Percentiles rank a stretch among this genome's conserved stretches.
phyloP scores from a whole-genome alignment of 2,797 vertebrate species.

The Gallinago solitaria region DNA sequence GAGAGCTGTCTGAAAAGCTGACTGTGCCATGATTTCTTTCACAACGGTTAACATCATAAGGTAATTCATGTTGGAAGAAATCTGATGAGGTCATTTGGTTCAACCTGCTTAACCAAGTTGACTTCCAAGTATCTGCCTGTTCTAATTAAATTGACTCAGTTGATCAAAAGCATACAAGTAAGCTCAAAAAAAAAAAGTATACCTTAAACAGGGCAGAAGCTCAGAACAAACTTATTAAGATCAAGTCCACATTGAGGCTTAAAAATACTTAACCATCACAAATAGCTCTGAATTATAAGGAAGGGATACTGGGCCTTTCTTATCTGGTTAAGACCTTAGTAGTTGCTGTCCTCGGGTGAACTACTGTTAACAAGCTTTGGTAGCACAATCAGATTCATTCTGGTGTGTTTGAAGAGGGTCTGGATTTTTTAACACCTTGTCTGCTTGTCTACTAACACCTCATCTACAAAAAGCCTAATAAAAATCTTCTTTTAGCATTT shows the following conservation, averaged over 20 bases:
- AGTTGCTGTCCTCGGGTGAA: not conserved
- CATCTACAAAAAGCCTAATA: not conserved
- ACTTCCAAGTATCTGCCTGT: not conserved
- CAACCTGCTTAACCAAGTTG: not conserved
- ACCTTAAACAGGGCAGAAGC: not conserved
- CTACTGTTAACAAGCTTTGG: not conserved
- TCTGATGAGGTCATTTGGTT: not conserved
- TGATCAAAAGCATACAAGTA: not conserved
- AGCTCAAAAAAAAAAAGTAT: not conserved
- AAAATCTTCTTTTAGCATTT: not conserved
- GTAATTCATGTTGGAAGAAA: not conserved
- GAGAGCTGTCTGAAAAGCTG: not conserved
- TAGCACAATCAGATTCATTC: not conserved
- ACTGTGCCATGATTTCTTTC: not conserved
- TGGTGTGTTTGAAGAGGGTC: not conserved
- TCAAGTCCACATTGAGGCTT: not conserved
- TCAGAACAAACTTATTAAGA: not conserved
- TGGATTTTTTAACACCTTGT: not conserved
- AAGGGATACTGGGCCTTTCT: not conserved
- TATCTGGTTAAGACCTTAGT: not conserved
- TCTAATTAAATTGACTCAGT: not conserved
- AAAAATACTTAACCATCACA: not conserved
- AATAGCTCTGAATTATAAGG: not conserved
- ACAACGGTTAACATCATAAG: not conserved
- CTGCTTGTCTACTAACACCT: not conserved